These are phyloP conservation scores for Thysanoteuthis rhombus DNA, from an alignment of 2,888 invertebrate genomes.

Conservation along the genomic window DNA sequence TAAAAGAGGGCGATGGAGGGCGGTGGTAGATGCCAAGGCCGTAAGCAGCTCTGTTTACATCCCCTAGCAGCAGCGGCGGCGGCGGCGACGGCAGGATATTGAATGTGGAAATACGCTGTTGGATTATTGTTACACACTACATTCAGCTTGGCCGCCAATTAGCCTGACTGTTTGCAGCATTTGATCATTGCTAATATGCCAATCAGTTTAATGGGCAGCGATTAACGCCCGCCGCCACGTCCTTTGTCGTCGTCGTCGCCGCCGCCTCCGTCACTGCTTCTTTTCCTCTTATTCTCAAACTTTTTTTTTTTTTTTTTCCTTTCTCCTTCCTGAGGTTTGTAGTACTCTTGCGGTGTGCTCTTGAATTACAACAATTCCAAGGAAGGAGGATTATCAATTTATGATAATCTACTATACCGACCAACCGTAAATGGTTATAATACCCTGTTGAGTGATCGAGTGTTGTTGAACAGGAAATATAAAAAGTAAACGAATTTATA, in stretches of 20 bases:
- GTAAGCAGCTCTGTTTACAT: constrained; percentile 16
- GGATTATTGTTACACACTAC: constrained; percentile 19
- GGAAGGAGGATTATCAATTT: not conserved
- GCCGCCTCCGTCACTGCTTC: too few relatives aligned
- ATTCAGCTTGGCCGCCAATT: constrained; percentile 22
- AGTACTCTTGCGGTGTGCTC: not conserved
- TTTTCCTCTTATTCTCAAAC: not conserved
- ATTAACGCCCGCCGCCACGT: not conserved
- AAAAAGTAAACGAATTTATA: too few relatives aligned
- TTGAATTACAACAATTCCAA: not conserved
- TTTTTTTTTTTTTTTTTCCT: not conserved
- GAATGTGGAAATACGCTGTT: constrained; percentile 19
- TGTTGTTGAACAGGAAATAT: too few relatives aligned
- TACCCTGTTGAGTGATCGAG: not conserved
- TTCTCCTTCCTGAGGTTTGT: not conserved
- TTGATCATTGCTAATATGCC: constrained; percentile 28
- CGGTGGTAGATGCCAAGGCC: not conserved
- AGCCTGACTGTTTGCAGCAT: constrained; percentile 27
- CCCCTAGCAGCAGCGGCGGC: not conserved
- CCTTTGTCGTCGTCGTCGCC: not conserved
- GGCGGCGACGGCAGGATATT: constrained; percentile 24
- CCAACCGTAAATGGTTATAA: not conserved
- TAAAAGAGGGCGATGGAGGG: not conserved
- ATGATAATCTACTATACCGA: not conserved
- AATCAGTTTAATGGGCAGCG: constrained; percentile 26